phyloP scores from a whole-genome alignment of 1,140 invertebrate species.

The fruit fly (Drosophila melanogaster) region Release_6_plus_ISO1_MT NT_037436.4:6080501-6081000 shows the following conservation, averaged over 20 bases:
- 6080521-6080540: slow-evolving; percentile 89
- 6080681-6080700: slow-evolving; percentile 74
- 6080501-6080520: slow-evolving; percentile 91
- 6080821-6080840: slow-evolving; percentile 93
- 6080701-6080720: slow-evolving; percentile 45
- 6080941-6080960: slow-evolving; percentile 84
- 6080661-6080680: slow-evolving; percentile 29
- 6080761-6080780: slow-evolving; percentile 84
- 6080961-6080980: slow-evolving; percentile 83
- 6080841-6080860: slow-evolving; percentile 92
- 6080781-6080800: slow-evolving; percentile 89
- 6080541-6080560: slow-evolving; percentile 92
- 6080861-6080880: slow-evolving; percentile 86
- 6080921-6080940: slow-evolving; percentile 85
- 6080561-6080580: slow-evolving; percentile 92
- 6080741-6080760: slow-evolving; percentile 85
- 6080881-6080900: slow-evolving; percentile 85
- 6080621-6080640: slow-evolving; percentile 81
- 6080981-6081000: slow-evolving; percentile 85
- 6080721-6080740: slow-evolving; percentile 85
- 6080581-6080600: slow-evolving; percentile 90
- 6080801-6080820: slow-evolving; percentile 94
- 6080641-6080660: slow-evolving; percentile 73
- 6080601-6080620: slow-evolving; percentile 73
- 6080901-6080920: slow-evolving; percentile 85